Evolutionary conservation across 2,113 vertebrate genomes (phyloP), one percentile per base, ranked within the genome.

Genomic region (Clupea harengus): DNA sequence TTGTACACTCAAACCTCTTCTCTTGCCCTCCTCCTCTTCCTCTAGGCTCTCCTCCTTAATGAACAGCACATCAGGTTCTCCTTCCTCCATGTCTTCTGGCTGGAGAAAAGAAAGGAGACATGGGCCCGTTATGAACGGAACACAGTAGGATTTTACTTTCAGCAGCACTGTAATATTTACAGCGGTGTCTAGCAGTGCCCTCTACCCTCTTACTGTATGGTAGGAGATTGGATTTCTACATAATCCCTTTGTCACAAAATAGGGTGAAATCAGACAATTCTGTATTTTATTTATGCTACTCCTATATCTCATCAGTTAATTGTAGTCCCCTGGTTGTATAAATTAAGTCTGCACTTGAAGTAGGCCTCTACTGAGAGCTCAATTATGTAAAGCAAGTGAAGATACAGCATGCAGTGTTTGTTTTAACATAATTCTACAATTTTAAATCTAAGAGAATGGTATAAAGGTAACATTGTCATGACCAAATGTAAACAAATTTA

Each of bases 31-130:
- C 87, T 93, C 90, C 28, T 81, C 49, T 10, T 89, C 87, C 15
- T 88, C 89, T n/a, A 86, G 46, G 47, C 85, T 81, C 89, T 95
- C 94, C 84, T 93, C 90, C 83, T 94, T 94, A 82, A 94, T 91
- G 72, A 94, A 87, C 81, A 94, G 87, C 86, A 92, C 89, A 44
- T 93, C 92, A 2, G 89, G 90, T 54, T 91, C 91, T n/a, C 85
- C 85, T 45, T 89, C 84, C 86, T 93, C 92, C 25, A 64, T 81
- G 22, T 85, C 84, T 75, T 72, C 81, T 57, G n/a, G 45, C 90
- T 86, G 82, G 54, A 83, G 39, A 22, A 88, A 22, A 88, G 78
- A 89, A 22, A 86, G 7, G 8, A 72, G 2, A 32, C 64, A 72
- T 60, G 25, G n/a, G 1, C n/a, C 64, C 64, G 32, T 72, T 32